These are phyloP conservation scores for Drosophila ercepeae DNA, from an alignment of 1,140 invertebrate genomes.

Conservation along the genomic window DNA sequence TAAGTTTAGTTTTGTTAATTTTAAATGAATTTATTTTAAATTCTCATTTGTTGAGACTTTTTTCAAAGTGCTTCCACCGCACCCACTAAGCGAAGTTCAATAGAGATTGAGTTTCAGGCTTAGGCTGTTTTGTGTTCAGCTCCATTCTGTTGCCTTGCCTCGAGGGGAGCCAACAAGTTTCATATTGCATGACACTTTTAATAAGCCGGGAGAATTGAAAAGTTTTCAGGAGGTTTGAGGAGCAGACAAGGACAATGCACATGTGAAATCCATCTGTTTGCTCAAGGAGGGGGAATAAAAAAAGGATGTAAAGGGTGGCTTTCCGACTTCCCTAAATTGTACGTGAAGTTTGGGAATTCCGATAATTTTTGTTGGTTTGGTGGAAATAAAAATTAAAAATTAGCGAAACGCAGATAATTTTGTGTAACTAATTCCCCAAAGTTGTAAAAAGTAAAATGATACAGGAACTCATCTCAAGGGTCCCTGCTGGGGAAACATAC, in stretches of 20 bases:
- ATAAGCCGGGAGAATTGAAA: constrained; percentile 43
- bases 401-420: too few relatives aligned
- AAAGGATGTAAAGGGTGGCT: not conserved
- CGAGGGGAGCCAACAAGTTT: constrained; percentile 36
- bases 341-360: not conserved
- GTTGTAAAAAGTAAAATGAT: too few relatives aligned
- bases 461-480: not conserved
- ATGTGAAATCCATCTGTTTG: not conserved
- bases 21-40: not conserved
- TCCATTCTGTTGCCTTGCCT: constrained; percentile 23
- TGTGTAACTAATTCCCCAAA: not conserved
- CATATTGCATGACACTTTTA: constrained; percentile 52
- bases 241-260: not conserved
- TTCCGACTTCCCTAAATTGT: not conserved
- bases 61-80: constrained; percentile 3
- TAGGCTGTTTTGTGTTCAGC: constrained; percentile 24
- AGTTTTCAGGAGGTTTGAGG: constrained; percentile 4
- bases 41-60: not conserved
- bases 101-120: constrained; percentile 37
- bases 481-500: constrained; percentile 4
- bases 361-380: not conserved
- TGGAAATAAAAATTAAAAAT: too few relatives aligned
- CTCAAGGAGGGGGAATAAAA: not conserved
- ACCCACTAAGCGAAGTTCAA: constrained; percentile 55
- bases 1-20: too few relatives aligned